A percentile compares a stretch with the other conserved stretches of the same genome.
Conservation (phyloP, 2,113 vertebrate species). For the Spilogale gracilis region DNA sequence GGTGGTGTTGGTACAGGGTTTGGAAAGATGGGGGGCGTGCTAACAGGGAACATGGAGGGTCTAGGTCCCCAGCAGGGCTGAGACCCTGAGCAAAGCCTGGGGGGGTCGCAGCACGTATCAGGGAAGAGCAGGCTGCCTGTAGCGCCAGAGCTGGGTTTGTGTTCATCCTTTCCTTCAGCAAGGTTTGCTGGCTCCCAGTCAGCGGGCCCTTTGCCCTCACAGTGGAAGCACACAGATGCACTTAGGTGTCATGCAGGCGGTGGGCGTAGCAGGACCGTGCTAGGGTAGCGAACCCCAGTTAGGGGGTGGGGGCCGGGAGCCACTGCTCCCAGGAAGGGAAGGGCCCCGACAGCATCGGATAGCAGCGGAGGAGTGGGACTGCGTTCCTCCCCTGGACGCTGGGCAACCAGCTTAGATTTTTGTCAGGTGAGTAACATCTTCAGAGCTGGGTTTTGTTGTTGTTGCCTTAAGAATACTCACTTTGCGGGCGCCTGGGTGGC, state of each 20-base stretch:
- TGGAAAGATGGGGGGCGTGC: not conserved
- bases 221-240: not conserved
- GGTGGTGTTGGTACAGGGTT: not conserved
- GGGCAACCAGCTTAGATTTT: not conserved
- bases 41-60: fast-evolving
- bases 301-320: not conserved
- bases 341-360: too few relatives aligned
- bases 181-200: not conserved
- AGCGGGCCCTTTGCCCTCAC: not conserved
- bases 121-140: not conserved
- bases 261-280: not conserved
- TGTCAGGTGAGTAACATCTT: not conserved
- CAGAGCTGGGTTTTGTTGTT: not conserved
- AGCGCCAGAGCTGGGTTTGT: not conserved
- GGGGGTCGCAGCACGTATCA: fast-evolving
- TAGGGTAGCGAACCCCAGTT: not conserved
- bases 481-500: too few relatives aligned
- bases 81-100: not conserved
- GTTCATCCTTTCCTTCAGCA: not conserved
- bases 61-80: not conserved
- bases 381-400: not conserved
- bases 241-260: fast-evolving
- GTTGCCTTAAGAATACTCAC: not conserved
- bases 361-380: not conserved
- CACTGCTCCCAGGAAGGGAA: not conserved